These are phyloP conservation scores for Chrysochloris asiatica DNA, from an alignment of 2,113 vertebrate genomes.

Conservation along the genomic window DNA sequence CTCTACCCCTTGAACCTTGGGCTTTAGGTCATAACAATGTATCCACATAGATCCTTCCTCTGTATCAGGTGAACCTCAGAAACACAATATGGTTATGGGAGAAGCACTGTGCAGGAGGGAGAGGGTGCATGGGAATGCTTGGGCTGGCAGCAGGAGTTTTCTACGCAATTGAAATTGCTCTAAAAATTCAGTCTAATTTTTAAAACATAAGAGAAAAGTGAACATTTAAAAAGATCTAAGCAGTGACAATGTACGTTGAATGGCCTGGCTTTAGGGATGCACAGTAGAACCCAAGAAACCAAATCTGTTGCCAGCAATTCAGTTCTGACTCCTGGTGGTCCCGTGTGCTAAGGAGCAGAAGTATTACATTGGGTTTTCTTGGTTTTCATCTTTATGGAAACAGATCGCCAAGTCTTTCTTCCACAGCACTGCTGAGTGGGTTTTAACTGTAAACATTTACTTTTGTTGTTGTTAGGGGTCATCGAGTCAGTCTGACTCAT, in stretches of 20 bases:
- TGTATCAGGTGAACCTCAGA: background rate
- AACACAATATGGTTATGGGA: background rate
- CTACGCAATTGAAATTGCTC: background rate
- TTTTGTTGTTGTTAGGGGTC: too few relatives aligned
- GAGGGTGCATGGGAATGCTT: background rate
- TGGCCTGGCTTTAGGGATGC: background rate
- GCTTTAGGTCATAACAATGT: background rate
- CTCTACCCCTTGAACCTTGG: background rate
- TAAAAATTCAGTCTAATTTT: background rate
- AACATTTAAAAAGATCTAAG: too few relatives aligned
- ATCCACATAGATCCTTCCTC: background rate
- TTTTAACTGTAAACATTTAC: too few relatives aligned
- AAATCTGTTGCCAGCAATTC: background rate
- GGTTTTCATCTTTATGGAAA: background rate
- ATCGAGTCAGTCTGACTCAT: too few relatives aligned
- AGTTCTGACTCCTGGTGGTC: background rate
- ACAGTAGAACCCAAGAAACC: rapidly evolving
- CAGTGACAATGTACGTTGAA: too few relatives aligned
- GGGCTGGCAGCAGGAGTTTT: background rate
- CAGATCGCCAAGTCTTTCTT: background rate
- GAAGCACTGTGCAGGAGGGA: background rate
- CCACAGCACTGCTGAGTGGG: background rate
- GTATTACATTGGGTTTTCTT: background rate
- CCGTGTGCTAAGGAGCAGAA: too few relatives aligned
- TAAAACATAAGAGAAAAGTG: background rate